These are phyloP conservation scores for Condylura cristata DNA, from an alignment of 2,113 vertebrate species.

Conservation along the genomic window DNA sequence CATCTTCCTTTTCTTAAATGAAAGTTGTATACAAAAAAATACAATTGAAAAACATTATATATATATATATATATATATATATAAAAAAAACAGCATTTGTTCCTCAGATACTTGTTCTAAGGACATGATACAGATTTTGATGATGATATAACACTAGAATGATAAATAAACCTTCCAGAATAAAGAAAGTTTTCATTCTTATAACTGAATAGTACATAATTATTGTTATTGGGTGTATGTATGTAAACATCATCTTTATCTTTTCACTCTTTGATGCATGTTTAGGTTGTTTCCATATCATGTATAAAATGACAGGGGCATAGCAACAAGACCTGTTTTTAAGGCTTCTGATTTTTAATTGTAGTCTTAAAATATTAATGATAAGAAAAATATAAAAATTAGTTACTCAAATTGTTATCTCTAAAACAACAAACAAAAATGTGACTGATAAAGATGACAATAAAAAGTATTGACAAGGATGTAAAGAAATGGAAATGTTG, in stretches of 20 bases:
- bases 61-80: no score
- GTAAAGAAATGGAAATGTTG: neutral
- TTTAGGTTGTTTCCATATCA: no score
- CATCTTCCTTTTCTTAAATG: neutral
- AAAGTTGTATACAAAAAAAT: neutral
- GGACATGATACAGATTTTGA: neutral
- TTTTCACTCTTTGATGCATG: no score
- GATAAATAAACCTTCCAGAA: neutral
- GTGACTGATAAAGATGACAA: neutral
- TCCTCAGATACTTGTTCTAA: neutral
- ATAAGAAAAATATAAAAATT: neutral
- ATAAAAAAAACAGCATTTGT: neutral
- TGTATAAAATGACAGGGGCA: neutral
- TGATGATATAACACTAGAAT: neutral
- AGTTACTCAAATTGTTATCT: neutral
- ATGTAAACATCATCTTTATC: no score
- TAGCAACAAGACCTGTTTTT: neutral
- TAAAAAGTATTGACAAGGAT: neutral
- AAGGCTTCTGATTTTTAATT: neutral
- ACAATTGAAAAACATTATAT: neutral
- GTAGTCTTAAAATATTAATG: neutral
- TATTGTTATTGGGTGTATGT: no score
- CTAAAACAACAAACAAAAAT: neutral
- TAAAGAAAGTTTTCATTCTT: no score
- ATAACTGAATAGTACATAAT: no score